Evolutionary conservation across 1,140 invertebrate genomes (phyloP), one percentile per base, ranked within the genome.

Genomic region (Sarcophaga peregrina): DNA sequence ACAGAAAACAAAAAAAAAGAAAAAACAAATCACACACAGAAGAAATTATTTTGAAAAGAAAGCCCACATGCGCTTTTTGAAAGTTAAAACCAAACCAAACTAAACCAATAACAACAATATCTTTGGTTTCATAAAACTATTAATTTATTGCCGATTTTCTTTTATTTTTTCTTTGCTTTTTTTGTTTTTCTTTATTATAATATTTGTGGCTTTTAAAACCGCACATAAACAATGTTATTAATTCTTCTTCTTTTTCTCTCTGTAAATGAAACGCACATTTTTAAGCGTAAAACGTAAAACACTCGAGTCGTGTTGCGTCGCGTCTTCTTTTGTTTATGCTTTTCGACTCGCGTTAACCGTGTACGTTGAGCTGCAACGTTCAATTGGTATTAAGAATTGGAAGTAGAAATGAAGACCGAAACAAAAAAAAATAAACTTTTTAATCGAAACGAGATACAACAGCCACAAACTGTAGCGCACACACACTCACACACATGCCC

Each of bases 331-430:
- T 58, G 4, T 13, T 10, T 58, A n/a, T 58, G 4, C n/a, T 10
- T 58, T 58, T 58, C 0, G 54, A 68, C 17, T 9, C 62, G 62
- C 62, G 62, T 68, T 68, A 20, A n/a, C 62, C 62, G 62, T 46
- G 74, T 76, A 48, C 50, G 47, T 78, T 78, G 10, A 78, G 75
- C 48, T 78, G 50, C 75, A 78, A 50, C 48, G 75, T 78, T 78
- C n/a, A 52, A 50, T 78, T 78, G 75, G 75, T 78, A 78, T 78
- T 78, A 78, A 78, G 17, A 68, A 20, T 17, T 20, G 25, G 25
- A 37, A 37, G 25, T 37, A 37, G 25, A 37, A 37, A 37, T 37
- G 25, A 17, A 68, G 20, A 25, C 47, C 52, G 20, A 62, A 81
- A 58, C 17, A 81, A 81, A 45, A 81, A 62, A 47, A 78, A 25